Base-by-base conservation (phyloP, 2,888 invertebrate genomes). In the Dinocampus coccinellae region DNA sequence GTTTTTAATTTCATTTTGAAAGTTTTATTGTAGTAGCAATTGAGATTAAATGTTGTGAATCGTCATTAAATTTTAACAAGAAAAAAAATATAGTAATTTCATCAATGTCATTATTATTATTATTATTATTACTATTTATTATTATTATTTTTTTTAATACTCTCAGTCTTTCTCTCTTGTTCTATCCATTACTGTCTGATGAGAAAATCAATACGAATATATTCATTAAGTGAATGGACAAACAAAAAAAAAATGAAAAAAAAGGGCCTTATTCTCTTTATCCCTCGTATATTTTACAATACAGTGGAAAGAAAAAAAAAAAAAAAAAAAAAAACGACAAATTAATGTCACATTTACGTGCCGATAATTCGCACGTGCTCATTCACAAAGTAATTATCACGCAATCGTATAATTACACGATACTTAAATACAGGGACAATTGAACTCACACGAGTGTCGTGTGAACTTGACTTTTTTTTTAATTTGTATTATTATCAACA, bases 301-400 rank as follows among this genome's bases (percentile, higher is more conserved):
- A n/a, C 24, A 24, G 6, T 10, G 26, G n/a, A 36, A 39, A 39
- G n/a, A n/a, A n/a, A n/a, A n/a, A n/a, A n/a, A n/a, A n/a, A n/a
- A n/a, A n/a, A n/a, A n/a, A n/a, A n/a, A n/a, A n/a, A n/a, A n/a
- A n/a, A n/a, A n/a, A n/a, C n/a, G n/a, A 61, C 24, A 24, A 61
- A 61, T 61, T 62, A 62, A 62, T 22, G 24, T 42, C 24, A 47
- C 16, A 55, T 55, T 55, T 55, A 55, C 13, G n/a, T 55, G 55
- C 55, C 52, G 34, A 65, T 74, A 72, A 75, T 81, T 82, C 81
- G 77, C 82, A 82, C 81, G 81, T 81, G 77, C 78, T 71, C 60
- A 69, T 79, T 81, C 75, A 73, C 75, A 68, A 70, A 69, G 39
- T 57, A 55, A 55, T 36, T 34, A 65, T 53, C 26, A 33, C n/a